Conservation (phyloP, 2,113 vertebrate species). For the Anoura caudifer region DNA sequence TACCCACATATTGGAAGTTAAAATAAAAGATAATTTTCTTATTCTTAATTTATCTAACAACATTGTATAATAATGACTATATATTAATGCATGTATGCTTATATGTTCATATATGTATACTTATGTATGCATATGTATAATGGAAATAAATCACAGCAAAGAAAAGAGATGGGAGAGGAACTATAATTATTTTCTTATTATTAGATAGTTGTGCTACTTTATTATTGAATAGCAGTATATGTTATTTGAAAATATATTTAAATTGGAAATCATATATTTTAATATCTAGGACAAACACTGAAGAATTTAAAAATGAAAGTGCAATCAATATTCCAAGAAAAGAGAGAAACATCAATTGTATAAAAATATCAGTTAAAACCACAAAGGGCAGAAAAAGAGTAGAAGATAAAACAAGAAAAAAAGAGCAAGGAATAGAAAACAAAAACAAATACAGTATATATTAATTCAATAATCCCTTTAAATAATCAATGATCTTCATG, state of each 20-base stretch:
- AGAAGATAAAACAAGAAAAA: neutral
- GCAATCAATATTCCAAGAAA: neutral
- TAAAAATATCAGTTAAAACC: neutral
- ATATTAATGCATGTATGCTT: neutral
- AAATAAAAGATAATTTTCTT: neutral
- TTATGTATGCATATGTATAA: neutral
- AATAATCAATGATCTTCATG: neutral
- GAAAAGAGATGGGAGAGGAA: neutral
- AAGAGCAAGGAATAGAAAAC: neutral
- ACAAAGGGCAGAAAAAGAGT: neutral
- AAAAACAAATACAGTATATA: neutral
- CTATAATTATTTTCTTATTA: neutral
- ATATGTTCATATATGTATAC: neutral
- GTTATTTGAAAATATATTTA: neutral
- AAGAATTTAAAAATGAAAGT: neutral
- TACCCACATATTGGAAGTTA: neutral
- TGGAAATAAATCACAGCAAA: neutral
- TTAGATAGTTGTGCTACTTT: neutral
- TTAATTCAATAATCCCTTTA: neutral
- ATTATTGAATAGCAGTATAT: neutral
- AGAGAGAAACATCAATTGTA: neutral
- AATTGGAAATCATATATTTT: neutral
- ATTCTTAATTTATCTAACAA: neutral
- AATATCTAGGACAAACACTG: neutral
- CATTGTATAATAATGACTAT: neutral